A percentile compares a stretch with the other conserved stretches of the same genome.
These are phyloP conservation scores for Lophotis ruficrista DNA, from an alignment of 2,113 vertebrate genomes.

Conservation along the genomic window DNA sequence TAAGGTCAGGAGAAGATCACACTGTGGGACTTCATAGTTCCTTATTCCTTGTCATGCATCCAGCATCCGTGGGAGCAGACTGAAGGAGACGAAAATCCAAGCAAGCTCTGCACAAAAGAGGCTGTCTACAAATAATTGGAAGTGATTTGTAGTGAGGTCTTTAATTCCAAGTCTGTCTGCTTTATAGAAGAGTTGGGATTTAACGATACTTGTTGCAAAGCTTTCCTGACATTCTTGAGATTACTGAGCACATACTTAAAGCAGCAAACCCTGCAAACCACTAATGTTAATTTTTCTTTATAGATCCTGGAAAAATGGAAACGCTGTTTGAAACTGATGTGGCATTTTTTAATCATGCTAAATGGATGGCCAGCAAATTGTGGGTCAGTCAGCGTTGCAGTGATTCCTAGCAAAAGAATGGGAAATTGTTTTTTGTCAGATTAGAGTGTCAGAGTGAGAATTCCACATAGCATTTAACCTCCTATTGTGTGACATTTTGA, in stretches of 20 bases:
- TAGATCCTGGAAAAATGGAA: not conserved
- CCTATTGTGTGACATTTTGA: not conserved
- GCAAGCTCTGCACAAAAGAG: not conserved
- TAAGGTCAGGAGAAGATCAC: not conserved
- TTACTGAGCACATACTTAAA: not conserved
- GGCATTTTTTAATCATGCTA: not conserved
- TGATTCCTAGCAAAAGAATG: not conserved
- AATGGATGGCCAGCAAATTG: not conserved
- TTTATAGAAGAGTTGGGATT: slow-evolving; percentile 7
- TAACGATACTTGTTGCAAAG: slow-evolving; percentile 11
- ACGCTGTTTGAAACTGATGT: not conserved
- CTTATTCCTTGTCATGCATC: not conserved
- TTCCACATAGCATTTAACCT: not conserved
- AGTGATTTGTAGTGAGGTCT: not conserved
- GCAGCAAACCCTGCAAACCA: not conserved
- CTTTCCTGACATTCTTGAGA: not conserved
- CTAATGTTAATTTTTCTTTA: not conserved
- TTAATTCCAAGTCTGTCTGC: not conserved
- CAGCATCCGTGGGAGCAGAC: not conserved
- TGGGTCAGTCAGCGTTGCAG: not conserved
- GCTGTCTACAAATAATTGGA: slow-evolving; percentile 1
- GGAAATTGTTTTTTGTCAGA: not conserved
- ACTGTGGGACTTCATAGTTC: not conserved
- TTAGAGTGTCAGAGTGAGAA: not conserved
- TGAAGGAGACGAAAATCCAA: not conserved